Evolutionary conservation across 2,113 vertebrate genomes (phyloP).

Genomic region (Dasyprocta punctata): DNA sequence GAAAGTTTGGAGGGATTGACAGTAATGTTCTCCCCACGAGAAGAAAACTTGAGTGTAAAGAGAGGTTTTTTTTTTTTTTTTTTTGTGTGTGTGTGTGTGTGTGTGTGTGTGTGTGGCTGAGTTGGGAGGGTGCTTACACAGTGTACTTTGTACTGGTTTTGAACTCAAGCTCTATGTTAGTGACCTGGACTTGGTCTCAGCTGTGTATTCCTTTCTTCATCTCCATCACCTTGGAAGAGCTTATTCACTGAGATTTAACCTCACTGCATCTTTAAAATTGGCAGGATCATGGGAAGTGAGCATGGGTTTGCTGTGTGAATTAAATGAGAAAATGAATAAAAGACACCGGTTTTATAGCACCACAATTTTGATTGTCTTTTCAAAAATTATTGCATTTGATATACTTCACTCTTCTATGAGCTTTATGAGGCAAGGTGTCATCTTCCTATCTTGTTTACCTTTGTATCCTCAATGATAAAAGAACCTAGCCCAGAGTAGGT

Average conservation of each 20-base stretch:
- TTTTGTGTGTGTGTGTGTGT: not conserved
- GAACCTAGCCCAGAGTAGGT: not conserved
- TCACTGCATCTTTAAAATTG: not conserved
- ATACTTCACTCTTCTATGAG: not conserved
- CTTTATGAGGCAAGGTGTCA: not conserved
- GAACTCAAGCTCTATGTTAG: not conserved
- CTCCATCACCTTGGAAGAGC: not conserved
- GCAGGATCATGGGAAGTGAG: not conserved
- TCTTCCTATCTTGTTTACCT: not conserved
- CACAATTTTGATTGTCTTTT: not conserved
- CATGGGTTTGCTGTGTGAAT: not conserved
- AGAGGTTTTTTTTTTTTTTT: not conserved
- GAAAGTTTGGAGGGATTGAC: conserved; percentile 1
- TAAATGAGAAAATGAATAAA: conserved; percentile 24
- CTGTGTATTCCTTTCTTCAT: not conserved
- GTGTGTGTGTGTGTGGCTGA: not conserved
- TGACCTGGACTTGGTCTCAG: not conserved
- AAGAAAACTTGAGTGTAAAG: not conserved
- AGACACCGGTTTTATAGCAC: not conserved
- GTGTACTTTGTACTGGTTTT: not conserved
- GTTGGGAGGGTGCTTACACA: not conserved
- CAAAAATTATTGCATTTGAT: not conserved
- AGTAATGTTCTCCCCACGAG: not conserved
- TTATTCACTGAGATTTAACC: not conserved
- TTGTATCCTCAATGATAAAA: not conserved